Percentiles rank a stretch among this genome's conserved stretches.
Evolutionary conservation across 2,888 invertebrate genomes (phyloP).

Genomic region (Lasioglossum leucozonium): DNA sequence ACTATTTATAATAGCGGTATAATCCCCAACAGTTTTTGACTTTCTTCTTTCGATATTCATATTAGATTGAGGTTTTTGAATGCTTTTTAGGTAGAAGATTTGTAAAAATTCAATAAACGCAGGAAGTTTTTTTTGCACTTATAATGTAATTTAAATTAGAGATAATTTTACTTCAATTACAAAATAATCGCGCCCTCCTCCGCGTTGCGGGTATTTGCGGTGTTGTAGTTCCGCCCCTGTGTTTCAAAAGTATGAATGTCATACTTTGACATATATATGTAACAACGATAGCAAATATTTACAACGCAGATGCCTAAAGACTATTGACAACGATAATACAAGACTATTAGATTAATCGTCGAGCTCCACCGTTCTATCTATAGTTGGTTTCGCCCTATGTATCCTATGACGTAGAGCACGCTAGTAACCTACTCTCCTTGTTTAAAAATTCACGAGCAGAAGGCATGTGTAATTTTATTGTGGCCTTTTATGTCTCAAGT

Average conservation of each 20-base stretch:
- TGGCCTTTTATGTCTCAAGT: slow-evolving; percentile 8
- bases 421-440: neutral
- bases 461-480: slow-evolving; percentile 13
- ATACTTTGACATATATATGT: neutral
- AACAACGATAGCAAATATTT: neutral
- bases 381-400: neutral
- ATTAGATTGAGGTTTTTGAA: too few species aligned
- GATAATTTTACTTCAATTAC: too few species aligned
- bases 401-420: neutral
- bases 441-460: slow-evolving; percentile 32
- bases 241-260: neutral
- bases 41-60: too few species aligned
- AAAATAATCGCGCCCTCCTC: too few species aligned
- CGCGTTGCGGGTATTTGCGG: too few species aligned
- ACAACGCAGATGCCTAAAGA: neutral
- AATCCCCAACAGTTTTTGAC: too few species aligned
- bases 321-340: neutral
- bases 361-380: neutral
- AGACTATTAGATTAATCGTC: neutral
- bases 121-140: too few species aligned
- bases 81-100: too few species aligned
- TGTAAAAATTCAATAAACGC: too few species aligned
- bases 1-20: too few species aligned
- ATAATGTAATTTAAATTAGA: too few species aligned
- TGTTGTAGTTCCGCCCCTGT: too few species aligned